These are phyloP conservation scores for Drosophila monieri DNA, from an alignment of 2,888 invertebrate species.

Conservation along the genomic window DNA sequence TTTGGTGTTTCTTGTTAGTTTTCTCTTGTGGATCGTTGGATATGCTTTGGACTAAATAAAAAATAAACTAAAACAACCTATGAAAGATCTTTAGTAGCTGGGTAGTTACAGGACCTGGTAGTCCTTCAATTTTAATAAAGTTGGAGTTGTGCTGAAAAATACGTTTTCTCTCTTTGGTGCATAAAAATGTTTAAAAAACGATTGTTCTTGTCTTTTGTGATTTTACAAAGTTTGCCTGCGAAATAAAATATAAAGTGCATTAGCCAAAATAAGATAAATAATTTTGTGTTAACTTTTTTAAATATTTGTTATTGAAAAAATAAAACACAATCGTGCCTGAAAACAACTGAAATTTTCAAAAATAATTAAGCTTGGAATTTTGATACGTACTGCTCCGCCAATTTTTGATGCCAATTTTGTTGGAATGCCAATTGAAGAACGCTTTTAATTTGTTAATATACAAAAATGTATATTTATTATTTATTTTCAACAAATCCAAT, in stretches of 20 bases:
- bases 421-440: conserved; percentile 21
- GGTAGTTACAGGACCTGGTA: conserved; percentile 35
- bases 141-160: conserved; percentile 61
- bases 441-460: conserved; percentile 47
- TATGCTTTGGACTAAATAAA: conserved; percentile 56
- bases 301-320: conserved; percentile 27
- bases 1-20: conserved; percentile 47
- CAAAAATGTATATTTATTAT: conserved; percentile 48
- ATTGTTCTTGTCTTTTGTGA: conserved; percentile 18
- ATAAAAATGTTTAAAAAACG: conserved; percentile 36
- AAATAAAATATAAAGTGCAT: conserved; percentile 62
- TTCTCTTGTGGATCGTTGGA: conserved; percentile 58
- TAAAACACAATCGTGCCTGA: conserved; percentile 48
- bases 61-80: conserved; percentile 61
- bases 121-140: conserved; percentile 5
- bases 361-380: conserved; percentile 31
- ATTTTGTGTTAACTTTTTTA: neutral
- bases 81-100: conserved; percentile 46
- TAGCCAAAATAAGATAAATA: conserved; percentile 6
- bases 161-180: conserved; percentile 48
- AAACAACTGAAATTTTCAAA: conserved; percentile 46
- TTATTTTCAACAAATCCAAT: conserved; percentile 58
- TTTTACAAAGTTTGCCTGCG: conserved; percentile 81
- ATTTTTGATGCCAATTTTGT: conserved; percentile 62
- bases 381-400: conserved; percentile 65